Conservation (phyloP, 1,140 invertebrate genomes). For the Procambarus clarkii region DNA sequence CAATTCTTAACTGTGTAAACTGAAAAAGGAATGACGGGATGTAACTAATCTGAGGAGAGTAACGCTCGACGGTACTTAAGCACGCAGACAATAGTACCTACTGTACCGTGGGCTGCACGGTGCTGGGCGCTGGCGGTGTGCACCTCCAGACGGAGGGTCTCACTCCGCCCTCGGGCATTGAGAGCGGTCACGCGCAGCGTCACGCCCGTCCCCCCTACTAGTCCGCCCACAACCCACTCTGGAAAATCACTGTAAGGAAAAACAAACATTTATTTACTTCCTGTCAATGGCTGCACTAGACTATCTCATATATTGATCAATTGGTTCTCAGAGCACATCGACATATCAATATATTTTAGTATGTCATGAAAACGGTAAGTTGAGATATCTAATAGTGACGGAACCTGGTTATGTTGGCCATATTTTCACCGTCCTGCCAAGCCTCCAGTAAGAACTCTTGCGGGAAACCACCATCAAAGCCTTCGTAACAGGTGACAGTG, state of each 20-base stretch:
- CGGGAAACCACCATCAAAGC: constrained; percentile 85
- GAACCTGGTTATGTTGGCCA: constrained; percentile 62
- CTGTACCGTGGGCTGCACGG: background rate
- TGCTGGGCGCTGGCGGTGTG: constrained; percentile 47
- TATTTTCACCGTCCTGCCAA: constrained; percentile 30
- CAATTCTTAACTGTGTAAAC: too few species aligned
- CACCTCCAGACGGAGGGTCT: constrained; percentile 23
- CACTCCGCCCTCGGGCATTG: constrained; percentile 39
- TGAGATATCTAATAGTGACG: too few species aligned
- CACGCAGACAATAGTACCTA: too few species aligned
- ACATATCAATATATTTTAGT: too few species aligned
- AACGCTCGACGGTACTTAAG: too few species aligned
- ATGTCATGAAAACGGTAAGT: too few species aligned
- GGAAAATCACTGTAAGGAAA: constrained; percentile 3
- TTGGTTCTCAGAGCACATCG: too few species aligned
- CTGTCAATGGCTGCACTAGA: too few species aligned
- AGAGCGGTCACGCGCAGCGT: constrained; percentile 25
- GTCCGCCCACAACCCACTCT: constrained; percentile 24
- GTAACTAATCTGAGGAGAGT: too few species aligned
- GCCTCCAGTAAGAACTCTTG: constrained; percentile 59
- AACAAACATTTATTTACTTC: background rate
- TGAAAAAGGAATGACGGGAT: too few species aligned
- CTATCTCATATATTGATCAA: too few species aligned
- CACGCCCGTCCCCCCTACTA: constrained; percentile 15
- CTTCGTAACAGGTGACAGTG: constrained; percentile 85